These are phyloP conservation scores for Dichetophora obliterata DNA, from an alignment of 2,888 invertebrate species.

Conservation along the genomic window DNA sequence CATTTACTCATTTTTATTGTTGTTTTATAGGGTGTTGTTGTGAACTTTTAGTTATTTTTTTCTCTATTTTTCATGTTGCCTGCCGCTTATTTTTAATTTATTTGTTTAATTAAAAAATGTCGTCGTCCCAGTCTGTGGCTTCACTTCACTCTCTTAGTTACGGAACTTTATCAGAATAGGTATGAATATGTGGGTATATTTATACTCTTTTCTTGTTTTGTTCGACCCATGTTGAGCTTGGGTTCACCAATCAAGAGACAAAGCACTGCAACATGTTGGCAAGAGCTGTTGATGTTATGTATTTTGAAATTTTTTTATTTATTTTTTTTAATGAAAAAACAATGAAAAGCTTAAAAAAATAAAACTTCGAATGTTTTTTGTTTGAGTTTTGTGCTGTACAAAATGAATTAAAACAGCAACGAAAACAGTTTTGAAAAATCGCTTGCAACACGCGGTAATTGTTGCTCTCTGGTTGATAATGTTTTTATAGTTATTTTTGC, in stretches of 20 bases:
- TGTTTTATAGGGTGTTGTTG: slow-evolving; percentile 18
- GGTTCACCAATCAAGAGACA: slow-evolving; percentile 10
- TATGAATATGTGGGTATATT: slow-evolving; percentile 22
- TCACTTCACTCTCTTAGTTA: slow-evolving; percentile 30
- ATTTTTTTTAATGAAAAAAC: slow-evolving; percentile 15
- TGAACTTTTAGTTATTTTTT: slow-evolving; percentile 30
- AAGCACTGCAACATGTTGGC: slow-evolving; percentile 45
- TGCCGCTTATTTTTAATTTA: slow-evolving; percentile 56
- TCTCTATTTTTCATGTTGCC: slow-evolving; percentile 33
- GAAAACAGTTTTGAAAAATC: slow-evolving; percentile 65
- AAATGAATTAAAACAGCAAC: slow-evolving; percentile 52
- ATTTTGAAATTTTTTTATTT: background rate
- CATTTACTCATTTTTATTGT: slow-evolving; percentile 27
- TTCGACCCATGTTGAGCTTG: slow-evolving; percentile 13
- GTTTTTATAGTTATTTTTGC: slow-evolving; percentile 11
- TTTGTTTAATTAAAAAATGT: slow-evolving; percentile 69
- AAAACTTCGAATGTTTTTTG: slow-evolving; percentile 61
- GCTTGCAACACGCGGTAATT: slow-evolving; percentile 64
- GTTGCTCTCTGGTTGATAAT: slow-evolving; percentile 49
- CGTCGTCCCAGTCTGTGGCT: slow-evolving; percentile 45
- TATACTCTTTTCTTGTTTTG: background rate
- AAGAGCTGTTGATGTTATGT: background rate
- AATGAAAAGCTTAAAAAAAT: slow-evolving; percentile 54
- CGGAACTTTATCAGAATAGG: background rate
- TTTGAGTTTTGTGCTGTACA: slow-evolving; percentile 50